phyloP scores from a whole-genome alignment of 1,140 invertebrate genomes.

The Hyles vespertilio region DNA sequence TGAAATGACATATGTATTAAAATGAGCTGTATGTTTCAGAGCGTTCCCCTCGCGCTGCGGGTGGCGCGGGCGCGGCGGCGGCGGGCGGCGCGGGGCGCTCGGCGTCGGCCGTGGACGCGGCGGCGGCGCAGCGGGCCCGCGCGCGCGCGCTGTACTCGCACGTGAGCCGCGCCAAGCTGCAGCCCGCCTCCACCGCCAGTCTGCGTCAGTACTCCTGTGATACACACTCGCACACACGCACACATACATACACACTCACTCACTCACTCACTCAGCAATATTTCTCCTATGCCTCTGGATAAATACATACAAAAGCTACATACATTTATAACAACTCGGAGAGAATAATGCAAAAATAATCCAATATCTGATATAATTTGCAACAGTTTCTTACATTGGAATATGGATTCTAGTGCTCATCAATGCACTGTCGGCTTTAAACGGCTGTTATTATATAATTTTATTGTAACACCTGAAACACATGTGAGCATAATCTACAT shows the following conservation, averaged over 20 bases:
- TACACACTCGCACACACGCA: not conserved
- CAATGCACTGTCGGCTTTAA: too few relatives aligned
- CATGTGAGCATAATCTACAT: too few relatives aligned
- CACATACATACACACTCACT: not conserved
- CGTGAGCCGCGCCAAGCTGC: conserved; percentile 82
- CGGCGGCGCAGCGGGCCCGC: conserved; percentile 90
- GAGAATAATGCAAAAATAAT: too few relatives aligned
- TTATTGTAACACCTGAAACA: too few relatives aligned
- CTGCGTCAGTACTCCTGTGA: conserved; percentile 80
- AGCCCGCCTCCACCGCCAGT: conserved; percentile 81
- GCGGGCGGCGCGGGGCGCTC: conserved; percentile 81
- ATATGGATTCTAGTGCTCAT: too few relatives aligned
- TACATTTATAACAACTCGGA: too few relatives aligned
- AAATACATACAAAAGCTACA: too few relatives aligned
- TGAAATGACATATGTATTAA: too few relatives aligned
- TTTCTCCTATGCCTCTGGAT: too few relatives aligned
- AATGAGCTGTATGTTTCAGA: conserved; percentile 36
- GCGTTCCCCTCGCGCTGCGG: conserved; percentile 26
- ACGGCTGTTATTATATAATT: too few relatives aligned
- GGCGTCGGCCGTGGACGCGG: conserved; percentile 94
- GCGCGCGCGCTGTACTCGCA: conserved; percentile 87
- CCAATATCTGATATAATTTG: too few relatives aligned
- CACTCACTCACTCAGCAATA: not conserved
- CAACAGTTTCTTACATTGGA: too few relatives aligned
- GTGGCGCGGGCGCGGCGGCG: conserved; percentile 35